Evolutionary conservation across 2,888 invertebrate genomes (phyloP), one percentile per base, ranked within the genome.

Genomic region (Leucophenga montana): DNA sequence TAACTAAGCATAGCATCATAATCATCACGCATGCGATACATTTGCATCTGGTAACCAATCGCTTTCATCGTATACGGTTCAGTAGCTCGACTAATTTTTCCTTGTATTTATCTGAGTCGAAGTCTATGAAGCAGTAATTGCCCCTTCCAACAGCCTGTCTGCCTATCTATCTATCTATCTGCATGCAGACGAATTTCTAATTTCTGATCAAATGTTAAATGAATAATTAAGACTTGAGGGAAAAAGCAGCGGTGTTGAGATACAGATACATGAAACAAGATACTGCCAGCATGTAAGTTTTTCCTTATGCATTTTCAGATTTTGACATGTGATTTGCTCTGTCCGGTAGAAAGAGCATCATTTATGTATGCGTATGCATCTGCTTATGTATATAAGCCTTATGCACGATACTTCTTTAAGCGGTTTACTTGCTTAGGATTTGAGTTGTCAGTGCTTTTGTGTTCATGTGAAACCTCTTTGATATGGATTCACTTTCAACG

Each of bases 181-280:
- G 33, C n/a, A 9, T 11, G n/a, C 59, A 59, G 59, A 59, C 59
- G 59, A 59, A 59, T 59, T 59, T 59, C 33, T 33, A 59, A 59
- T 59, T 59, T 59, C 59, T 59, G 33, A 59, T 59, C 59, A 59
- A 59, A 59, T 33, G 59, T 33, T 33, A 33, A 59, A 59, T 59
- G 59, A 59, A 59, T 59, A 59, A 59, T 59, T 59, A 59, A 59
- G 33, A 31, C 31, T 33, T 59, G 18, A 16, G 59, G n/a, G 59
- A 4, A 3, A n/a, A 14, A 50, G 16, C 39, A 39, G 39, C 9
- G 8, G 27, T 57, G 27, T 31, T n/a, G 33, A 22, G 57, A n/a
- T 27, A 14, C 6, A 22, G 57, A n/a, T 27, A 14, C 6, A 56
- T 27, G 18, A 56, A 27, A 56, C 14, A 56, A 27, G 56, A 57